A percentile compares a stretch with the other conserved stretches of the same genome.
phyloP scores from a whole-genome alignment of 1,140 invertebrate genomes.

The Panagrolaimus sp. region DNA sequence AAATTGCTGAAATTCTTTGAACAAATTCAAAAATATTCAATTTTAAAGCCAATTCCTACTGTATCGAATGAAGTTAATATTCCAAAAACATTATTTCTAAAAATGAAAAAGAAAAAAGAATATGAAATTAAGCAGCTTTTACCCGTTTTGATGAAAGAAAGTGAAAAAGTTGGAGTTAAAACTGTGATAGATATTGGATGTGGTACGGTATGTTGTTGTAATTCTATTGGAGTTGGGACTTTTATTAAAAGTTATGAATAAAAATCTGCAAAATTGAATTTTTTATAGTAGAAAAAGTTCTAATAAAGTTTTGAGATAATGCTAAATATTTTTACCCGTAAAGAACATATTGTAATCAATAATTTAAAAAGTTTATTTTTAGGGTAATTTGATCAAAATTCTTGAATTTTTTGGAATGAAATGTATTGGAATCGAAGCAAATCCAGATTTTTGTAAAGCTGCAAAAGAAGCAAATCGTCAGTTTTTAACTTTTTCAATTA shows the following conservation, averaged over 20 bases:
- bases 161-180: conserved; percentile 12
- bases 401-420: background rate
- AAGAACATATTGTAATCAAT: too few species aligned
- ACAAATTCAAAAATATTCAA: background rate
- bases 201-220: background rate
- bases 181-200: conserved; percentile 12
- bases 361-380: too few species aligned
- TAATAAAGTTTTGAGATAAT: too few species aligned
- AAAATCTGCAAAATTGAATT: too few species aligned
- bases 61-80: background rate
- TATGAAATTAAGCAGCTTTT: conserved; percentile 17
- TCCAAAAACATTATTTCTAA: background rate
- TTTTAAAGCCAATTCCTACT: background rate
- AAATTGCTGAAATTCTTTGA: background rate
- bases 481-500: background rate
- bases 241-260: too few species aligned
- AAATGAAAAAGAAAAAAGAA: conserved; percentile 16
- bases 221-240: too few species aligned
- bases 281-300: too few species aligned
- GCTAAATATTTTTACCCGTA: too few species aligned
- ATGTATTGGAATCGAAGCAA: background rate
- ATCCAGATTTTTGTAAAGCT: background rate
- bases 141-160: background rate
- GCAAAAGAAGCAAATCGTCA: background rate
- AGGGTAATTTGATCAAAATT: background rate